Conservation (phyloP, 2,888 invertebrate species). For the Trilocha varians region DNA sequence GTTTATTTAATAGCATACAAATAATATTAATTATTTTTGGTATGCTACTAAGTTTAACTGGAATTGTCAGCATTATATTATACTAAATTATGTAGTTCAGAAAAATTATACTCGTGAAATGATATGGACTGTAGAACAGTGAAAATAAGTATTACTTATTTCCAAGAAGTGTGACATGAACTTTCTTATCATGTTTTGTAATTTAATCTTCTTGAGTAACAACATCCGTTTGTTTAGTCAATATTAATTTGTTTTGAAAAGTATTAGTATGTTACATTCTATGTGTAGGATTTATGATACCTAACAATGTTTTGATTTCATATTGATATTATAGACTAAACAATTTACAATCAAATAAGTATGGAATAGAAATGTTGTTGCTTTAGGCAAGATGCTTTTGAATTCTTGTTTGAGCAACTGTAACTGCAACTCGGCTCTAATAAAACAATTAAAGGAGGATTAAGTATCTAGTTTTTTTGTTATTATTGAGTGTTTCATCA, state of each 20-base stretch:
- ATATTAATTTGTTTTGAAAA: background rate
- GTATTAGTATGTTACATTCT: background rate
- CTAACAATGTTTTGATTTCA: background rate
- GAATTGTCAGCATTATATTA: too few relatives aligned
- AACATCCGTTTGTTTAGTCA: background rate
- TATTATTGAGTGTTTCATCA: too few relatives aligned
- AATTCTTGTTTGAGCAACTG: too few relatives aligned
- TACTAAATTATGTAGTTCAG: too few relatives aligned
- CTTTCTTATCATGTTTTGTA: background rate
- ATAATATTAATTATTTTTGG: too few relatives aligned
- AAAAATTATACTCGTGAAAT: too few relatives aligned
- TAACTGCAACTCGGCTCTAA: too few relatives aligned
- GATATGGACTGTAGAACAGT: background rate
- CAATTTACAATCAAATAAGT: background rate
- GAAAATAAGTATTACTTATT: background rate
- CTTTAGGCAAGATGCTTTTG: too few relatives aligned
- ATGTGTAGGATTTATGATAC: background rate
- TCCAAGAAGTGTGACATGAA: slow-evolving; percentile 1
- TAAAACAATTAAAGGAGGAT: too few relatives aligned
- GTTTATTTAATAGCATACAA: too few relatives aligned
- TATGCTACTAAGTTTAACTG: too few relatives aligned
- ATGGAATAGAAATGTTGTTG: background rate
- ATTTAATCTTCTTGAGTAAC: background rate
- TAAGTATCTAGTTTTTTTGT: too few relatives aligned
- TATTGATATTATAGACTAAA: background rate